A percentile compares a stretch with the other conserved stretches of the same genome.
These are phyloP conservation scores for Parnassius orleans DNA, from an alignment of 2,888 invertebrate species.

Conservation along the genomic window DNA sequence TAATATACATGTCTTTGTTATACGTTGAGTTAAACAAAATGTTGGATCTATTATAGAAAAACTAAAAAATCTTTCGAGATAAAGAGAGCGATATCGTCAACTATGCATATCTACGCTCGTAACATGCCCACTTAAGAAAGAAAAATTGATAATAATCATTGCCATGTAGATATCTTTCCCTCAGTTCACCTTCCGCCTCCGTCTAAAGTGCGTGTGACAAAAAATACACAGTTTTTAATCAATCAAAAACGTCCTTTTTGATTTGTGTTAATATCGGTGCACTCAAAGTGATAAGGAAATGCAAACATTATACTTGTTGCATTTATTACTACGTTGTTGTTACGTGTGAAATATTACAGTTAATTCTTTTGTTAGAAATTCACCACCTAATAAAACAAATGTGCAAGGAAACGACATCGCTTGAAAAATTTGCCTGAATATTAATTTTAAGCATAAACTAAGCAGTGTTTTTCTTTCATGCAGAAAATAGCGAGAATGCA, in stretches of 20 bases:
- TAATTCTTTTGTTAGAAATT: background rate
- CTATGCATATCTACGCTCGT: conserved; percentile 13
- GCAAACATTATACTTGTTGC: conserved; percentile 1
- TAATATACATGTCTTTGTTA: too few relatives aligned
- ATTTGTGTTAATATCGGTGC: conserved; percentile 23
- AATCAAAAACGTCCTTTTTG: background rate
- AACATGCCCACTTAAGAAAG: conserved; percentile 17
- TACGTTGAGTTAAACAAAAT: background rate
- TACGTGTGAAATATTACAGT: background rate
- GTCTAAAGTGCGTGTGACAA: conserved; percentile 25
- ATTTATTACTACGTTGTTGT: conserved; percentile 1
- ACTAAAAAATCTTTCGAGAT: conserved; percentile 1
- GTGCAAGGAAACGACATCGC: too few relatives aligned
- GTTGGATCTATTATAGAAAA: background rate
- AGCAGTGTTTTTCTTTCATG: too few relatives aligned
- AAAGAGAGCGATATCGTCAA: conserved; percentile 11
- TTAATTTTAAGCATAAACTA: too few relatives aligned
- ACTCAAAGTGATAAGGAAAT: conserved; percentile 17
- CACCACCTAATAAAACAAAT: background rate
- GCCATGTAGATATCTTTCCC: conserved; percentile 16
- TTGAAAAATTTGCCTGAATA: too few relatives aligned
- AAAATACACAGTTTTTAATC: background rate
- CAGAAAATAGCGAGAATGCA: too few relatives aligned
- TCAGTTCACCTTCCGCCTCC: conserved; percentile 26
- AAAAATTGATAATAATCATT: conserved; percentile 24